A percentile compares a stretch with the other conserved stretches of the same genome.
Evolutionary conservation across 2,888 invertebrate genomes (phyloP).

Genomic region (Mongoloraphidia duomilia): DNA sequence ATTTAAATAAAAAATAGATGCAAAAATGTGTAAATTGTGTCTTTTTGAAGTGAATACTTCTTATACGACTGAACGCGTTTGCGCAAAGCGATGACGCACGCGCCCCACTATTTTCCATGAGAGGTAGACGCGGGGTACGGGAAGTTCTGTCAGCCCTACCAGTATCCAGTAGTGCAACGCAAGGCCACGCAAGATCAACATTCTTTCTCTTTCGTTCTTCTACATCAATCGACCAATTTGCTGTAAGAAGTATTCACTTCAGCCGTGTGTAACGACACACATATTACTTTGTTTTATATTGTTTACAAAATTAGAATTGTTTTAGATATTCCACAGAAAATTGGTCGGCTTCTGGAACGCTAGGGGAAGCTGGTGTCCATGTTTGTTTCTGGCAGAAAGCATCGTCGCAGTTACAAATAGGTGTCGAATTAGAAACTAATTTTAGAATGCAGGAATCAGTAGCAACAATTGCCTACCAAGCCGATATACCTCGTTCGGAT

Average conservation of each 20-base stretch:
- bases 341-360: conserved; percentile 53
- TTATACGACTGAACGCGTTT: too few relatives aligned
- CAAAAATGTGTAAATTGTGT: neutral
- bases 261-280: too few relatives aligned
- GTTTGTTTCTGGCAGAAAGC: conserved; percentile 89
- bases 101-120: too few relatives aligned
- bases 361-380: conserved; percentile 71
- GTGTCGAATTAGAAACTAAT: conserved; percentile 90
- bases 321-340: conserved; percentile 37
- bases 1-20: too few relatives aligned
- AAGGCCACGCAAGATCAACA: too few relatives aligned
- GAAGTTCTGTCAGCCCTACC: too few relatives aligned
- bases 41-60: too few relatives aligned
- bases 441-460: conserved; percentile 80
- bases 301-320: conserved; percentile 2
- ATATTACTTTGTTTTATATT: neutral
- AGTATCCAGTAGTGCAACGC: too few relatives aligned
- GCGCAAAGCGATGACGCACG: too few relatives aligned
- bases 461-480: conserved; percentile 86
- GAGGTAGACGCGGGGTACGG: too few relatives aligned
- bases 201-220: too few relatives aligned
- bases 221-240: neutral
- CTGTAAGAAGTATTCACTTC: too few relatives aligned
- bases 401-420: conserved; percentile 80
- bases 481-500: conserved; percentile 89